Conservation (phyloP, 2,113 vertebrate species). For the Erinaceus europaeus region DNA sequence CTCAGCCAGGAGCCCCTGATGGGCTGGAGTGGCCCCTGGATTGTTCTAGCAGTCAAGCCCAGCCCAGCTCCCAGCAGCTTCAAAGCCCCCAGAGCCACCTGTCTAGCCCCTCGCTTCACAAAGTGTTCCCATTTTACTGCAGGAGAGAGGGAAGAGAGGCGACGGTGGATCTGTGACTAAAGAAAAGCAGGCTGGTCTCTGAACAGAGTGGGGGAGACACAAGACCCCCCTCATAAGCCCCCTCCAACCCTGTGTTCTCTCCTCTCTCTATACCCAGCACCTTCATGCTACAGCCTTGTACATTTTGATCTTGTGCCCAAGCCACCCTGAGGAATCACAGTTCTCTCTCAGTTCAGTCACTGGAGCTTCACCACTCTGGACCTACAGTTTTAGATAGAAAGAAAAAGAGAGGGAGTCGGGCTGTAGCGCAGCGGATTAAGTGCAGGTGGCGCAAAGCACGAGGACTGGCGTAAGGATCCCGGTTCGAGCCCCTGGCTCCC, state of each 20-base stretch:
- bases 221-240: background rate
- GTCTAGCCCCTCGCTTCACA: background rate
- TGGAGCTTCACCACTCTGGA: too few species aligned
- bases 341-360: too few species aligned
- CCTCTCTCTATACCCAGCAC: background rate
- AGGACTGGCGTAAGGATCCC: too few species aligned
- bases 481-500: too few species aligned
- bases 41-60: conserved; percentile 16
- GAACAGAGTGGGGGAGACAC: background rate
- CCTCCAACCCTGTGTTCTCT: background rate
- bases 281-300: background rate
- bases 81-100: background rate
- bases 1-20: conserved; percentile 17
- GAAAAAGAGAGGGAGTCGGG: too few species aligned
- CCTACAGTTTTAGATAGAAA: too few species aligned
- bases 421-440: too few species aligned
- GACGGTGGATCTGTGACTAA: background rate
- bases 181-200: background rate
- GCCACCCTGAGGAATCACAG: background rate
- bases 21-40: conserved; percentile 5
- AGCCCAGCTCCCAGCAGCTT: background rate
- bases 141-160: background rate
- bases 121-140: background rate
- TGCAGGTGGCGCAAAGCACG: too few species aligned
- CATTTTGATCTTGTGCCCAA: background rate